Evolutionary conservation across 2,797 vertebrate genomes (phyloP), one percentile per base, ranked within the genome.

Genomic region (Tinamus major): DNA sequence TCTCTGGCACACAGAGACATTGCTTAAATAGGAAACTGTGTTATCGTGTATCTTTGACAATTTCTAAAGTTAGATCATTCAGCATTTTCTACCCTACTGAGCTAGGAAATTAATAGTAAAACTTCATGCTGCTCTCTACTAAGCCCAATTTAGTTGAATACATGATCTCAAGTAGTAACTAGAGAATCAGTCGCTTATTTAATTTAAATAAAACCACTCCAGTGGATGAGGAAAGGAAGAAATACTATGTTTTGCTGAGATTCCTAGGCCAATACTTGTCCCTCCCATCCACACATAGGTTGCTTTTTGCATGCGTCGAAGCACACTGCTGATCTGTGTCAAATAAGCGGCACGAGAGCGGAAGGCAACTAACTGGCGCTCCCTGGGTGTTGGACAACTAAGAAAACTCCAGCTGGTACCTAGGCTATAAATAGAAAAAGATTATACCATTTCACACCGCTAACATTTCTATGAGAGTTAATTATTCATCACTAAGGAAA

Each of bases 31-130:
- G 53, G 68, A 93, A 91, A 91, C 5, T 31, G 37, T 78, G 31
- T 90, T 80, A 80, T 74, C 35, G 7, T 35, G 9, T 21, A 16
- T n/a, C 20, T 87, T 63, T 79, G 78, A 93, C 62, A 65, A 71
- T 83, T 90, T 82, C 41, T 46, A 49, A 92, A 88, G 56, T 37
- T 27, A 72, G 42, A 77, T 74, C 15, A 81, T 91, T 93, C 85
- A 63, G 41, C 58, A 91, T 87, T 95, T 95, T 85, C 80, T 62
- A 92, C 78, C 91, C 94, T 84, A 91, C 58, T 69, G 91, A 93
- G 87, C 79, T 71, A 95, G 37, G 58, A 95, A 95, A 96, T 93
- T 90, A 96, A 59, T 33, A 75, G 89, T 42, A 75, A 90, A 90
- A 87, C n/a, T 82, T 90, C 42, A 79, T 39, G 49, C 63, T 87